These are phyloP conservation scores for Caenorhabditis sp. DNA, from an alignment of 2,888 invertebrate genomes.

Conservation along the genomic window DNA sequence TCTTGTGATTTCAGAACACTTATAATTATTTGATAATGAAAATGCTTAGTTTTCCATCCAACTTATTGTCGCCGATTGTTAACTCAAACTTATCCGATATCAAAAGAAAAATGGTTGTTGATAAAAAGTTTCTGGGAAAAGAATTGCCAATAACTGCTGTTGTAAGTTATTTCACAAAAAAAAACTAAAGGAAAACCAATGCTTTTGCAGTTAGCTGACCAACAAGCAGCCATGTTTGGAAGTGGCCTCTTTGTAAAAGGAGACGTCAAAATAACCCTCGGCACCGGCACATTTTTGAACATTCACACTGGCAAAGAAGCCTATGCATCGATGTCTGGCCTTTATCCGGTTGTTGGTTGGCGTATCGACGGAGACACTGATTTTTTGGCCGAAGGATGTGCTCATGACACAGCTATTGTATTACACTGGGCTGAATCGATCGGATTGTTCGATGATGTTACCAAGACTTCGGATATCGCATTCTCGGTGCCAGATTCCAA, in stretches of 20 bases:
- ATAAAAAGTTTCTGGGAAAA: constrained; percentile 79
- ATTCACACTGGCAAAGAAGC: constrained; percentile 82
- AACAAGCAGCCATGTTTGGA: constrained; percentile 87
- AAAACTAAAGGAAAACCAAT: no score
- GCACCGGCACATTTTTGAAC: constrained; percentile 89
- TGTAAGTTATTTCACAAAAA: constrained; percentile 76
- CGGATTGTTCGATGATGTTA: constrained; percentile 51
- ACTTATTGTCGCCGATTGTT: constrained; percentile 78
- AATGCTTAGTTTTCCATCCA: constrained; percentile 80
- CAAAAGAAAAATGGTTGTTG: constrained; percentile 80
- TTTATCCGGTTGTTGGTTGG: constrained; percentile 93
- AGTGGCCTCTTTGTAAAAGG: constrained; percentile 82
- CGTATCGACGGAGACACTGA: constrained; percentile 73
- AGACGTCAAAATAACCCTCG: constrained; percentile 86
- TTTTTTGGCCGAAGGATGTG: constrained; percentile 85
- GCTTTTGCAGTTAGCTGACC: constrained; percentile 78
- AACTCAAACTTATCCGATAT: constrained; percentile 71
- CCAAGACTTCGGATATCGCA: constrained; percentile 52
- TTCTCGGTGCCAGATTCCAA: constrained; percentile 31
- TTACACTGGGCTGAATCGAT: constrained; percentile 80
- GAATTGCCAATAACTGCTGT: constrained; percentile 82
- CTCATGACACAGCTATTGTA: constrained; percentile 86
- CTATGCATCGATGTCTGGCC: constrained; percentile 83
- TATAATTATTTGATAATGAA: constrained; percentile 83
- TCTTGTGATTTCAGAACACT: constrained; percentile 74